Base-by-base conservation (phyloP, 2,797 vertebrate genomes). In the Orestias chungarensis region DNA sequence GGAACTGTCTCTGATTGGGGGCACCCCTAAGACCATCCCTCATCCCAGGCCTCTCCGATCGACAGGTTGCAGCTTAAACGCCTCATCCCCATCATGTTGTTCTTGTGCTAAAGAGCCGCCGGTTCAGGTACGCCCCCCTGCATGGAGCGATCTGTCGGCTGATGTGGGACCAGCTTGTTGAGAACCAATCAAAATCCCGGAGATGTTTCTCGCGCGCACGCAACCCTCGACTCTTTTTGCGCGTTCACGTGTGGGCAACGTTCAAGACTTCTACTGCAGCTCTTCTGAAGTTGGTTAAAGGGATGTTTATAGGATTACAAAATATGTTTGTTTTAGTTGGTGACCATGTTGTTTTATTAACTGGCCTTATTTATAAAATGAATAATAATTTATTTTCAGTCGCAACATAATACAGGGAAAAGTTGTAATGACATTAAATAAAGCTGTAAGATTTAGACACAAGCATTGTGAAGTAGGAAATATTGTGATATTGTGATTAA, bases 101-200 rank as follows among this genome's bases (percentile, higher is more conserved):
- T 64, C 17, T 84, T 79, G 78, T 73, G 8, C 35, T 15, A 1
- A 64, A 8, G 10, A 15, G 25, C 64, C 69, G 88, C 74, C 87
- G 42, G 74, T 92, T 79, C 44, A 46, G 71, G 11, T n/a, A 2
- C 64, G 18, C 70, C 75, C 2, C 43, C 43, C 25, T 1, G 1
- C 59, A 79, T 82, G 71, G 81, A 89, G 49, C 20, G 55, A 88
- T 79, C 43, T 29, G 93, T 96, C 93, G 89, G 94, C 95, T 91
- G 96, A 96, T 96, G 93, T 96, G 95, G 89, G 81, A 59, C 87
- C 91, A 93, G 91, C 1, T 11, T 0, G 15, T 46, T 18, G 0
- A 46, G 46, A 67, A 79, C 92, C 91, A 92, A 93, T 93, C 85
- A 82, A 4, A 83, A 61, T 0, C 12, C 68, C 52, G 42, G 78